Conservation (phyloP, 2,888 invertebrate genomes). For the Brachypterus glaber region DNA sequence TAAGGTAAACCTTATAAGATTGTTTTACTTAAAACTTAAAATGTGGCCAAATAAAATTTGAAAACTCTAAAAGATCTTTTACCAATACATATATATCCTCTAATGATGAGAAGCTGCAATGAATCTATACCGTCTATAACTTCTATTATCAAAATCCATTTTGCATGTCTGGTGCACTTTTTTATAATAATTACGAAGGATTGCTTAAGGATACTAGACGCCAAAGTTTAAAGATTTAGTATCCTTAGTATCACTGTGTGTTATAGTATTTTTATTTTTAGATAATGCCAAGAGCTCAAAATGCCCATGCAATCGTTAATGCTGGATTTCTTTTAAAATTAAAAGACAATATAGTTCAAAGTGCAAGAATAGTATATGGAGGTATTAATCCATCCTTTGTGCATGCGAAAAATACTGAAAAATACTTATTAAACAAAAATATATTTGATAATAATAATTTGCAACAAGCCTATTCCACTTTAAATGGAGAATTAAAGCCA, state of each 20-base stretch:
- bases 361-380: conserved; percentile 55
- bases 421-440: conserved; percentile 38
- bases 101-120: no score
- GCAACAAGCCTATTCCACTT: conserved; percentile 39
- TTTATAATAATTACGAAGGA: no score
- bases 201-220: no score
- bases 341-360: conserved; percentile 37
- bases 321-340: conserved; percentile 60
- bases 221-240: no score
- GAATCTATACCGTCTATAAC: no score
- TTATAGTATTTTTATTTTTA: conserved; percentile 34
- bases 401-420: conserved; percentile 47
- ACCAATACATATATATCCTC: no score
- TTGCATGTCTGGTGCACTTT: no score
- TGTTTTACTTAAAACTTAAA: no score
- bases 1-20: conserved; percentile 25
- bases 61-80: no score
- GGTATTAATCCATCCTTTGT: conserved; percentile 47
- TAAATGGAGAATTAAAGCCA: conserved; percentile 54
- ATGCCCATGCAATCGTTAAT: conserved; percentile 66
- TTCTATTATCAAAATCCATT: no score
- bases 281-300: conserved; percentile 65
- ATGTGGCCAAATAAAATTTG: no score
- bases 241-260: conserved; percentile 5
- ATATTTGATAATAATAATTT: conserved; percentile 38